Evolutionary conservation across 2,113 vertebrate genomes (phyloP), one percentile per base, ranked within the genome.

Genomic region (Myrmecophaga tridactyla): DNA sequence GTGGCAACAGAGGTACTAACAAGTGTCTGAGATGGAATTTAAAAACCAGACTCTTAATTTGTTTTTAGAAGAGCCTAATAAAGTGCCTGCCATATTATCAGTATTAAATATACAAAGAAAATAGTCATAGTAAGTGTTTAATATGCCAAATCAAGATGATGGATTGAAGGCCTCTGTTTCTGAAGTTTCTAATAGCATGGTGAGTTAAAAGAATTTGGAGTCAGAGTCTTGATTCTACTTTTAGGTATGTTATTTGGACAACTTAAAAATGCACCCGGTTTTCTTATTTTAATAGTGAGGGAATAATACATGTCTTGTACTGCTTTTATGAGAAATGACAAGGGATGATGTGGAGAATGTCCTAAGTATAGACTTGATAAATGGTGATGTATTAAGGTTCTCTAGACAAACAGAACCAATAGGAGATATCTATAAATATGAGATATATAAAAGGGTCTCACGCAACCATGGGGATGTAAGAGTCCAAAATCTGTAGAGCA

Each of bases 271-370:
- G 18, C 10, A 92, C 15, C 34, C 25, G 62, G 10, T 39, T 89
- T 77, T 84, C 9, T 58, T 8, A 27, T 29, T 15, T 36, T 58
- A 69, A 25, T 58, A 62, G 29, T 53, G 27, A 86, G 60, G 65
- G 15, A 69, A 29, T 65, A 53, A 36, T 46, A 7, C 0, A 0
- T 25, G 4, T 0, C n/a, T 75, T 86, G 0, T 34, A 7, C 31
- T 65, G 3, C n/a, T n/a, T n/a, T 65, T 72, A 1, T 72, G 21
- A 88, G 21, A 7, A 51, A 70, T 53, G 31, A 7, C 63, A 31
- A 62, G 25, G 63, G 3, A 15, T 67, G 14, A 23, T 41, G 34
- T 15, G 9, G n/a, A 46, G 1, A 62, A 2, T 36, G 14, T 81
- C 77, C 12, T 75, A 17, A 10, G 15, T 7, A 36, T 36, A 86